Base-by-base conservation (phyloP, 1,140 invertebrate genomes). In the Potamilus streckersoni region DNA sequence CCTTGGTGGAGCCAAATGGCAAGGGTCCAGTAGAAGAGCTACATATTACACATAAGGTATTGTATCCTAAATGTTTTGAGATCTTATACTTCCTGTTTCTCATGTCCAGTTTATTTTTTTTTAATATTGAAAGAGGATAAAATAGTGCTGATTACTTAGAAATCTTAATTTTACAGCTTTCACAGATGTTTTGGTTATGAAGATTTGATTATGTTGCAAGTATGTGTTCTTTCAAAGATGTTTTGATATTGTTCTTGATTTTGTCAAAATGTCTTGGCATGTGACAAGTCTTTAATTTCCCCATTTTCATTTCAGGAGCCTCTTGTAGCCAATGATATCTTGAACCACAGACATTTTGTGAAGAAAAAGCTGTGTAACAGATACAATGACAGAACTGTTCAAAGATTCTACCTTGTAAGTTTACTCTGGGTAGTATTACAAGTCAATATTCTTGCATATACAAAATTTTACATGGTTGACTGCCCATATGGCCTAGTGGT, bases 311-410 rank as follows among this genome's bases (percentile, higher is more conserved):
- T 80, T 17, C 66, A 90, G 89, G 95, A 96, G 87, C 93, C 95
- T 0, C 91, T 95, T 79, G 93, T 97, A 16, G 95, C 95, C 2
- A 96, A 95, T 85, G 96, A 97, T 86, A 94, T 98, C 85, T 90
- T 97, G 1, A 95, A 91, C 76, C 95, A 96, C 75, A 93, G 93
- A 79, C 92, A 93, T 65, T 94, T 97, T 85, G 95, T 97, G 0
- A 92, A 93, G 64, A 97, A 97, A 86, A 93, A 94, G 82, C 90
- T 94, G 5, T 97, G 96, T 85, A 94, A 94, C 76, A 85, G 87
- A 73, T 91, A 86, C 79, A 88, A 83, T 79, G 90, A 91, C 76
- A 74, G 90, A 56, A 91, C 90, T n/a, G 87, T 91, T 64, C 91
- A 91, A 82, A 83, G 91, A 80, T 90, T 85, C 79, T 91, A 91